phyloP scores from a whole-genome alignment of 2,888 invertebrate species.

The Melitaea athalia region DNA sequence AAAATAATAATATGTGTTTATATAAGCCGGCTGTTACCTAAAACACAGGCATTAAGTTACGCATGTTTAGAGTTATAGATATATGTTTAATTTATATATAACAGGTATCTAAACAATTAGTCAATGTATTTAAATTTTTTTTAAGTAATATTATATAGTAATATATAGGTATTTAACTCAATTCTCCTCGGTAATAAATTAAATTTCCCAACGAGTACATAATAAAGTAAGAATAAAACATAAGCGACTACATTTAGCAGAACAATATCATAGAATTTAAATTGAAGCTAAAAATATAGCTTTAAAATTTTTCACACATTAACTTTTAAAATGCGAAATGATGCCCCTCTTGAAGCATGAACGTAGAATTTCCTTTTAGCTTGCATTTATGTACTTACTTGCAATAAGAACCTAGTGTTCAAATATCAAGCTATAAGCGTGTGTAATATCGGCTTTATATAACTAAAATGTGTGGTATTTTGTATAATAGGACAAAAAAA shows the following conservation, averaged over 20 bases:
- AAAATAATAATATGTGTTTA: too few species aligned
- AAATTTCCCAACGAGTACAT: too few species aligned
- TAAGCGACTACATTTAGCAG: background rate
- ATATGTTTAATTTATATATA: too few species aligned
- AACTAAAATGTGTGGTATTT: background rate
- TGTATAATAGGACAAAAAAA: background rate
- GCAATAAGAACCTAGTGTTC: constrained; percentile 7
- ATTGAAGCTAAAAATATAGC: background rate
- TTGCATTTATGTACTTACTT: constrained; percentile 4
- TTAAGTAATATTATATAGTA: too few species aligned
- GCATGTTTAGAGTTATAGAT: too few species aligned
- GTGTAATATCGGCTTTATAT: constrained; percentile 1
- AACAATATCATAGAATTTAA: background rate
- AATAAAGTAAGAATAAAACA: background rate
- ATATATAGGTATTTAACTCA: too few species aligned
- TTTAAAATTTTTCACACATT: constrained; percentile 5
- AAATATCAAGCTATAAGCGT: constrained; percentile 3
- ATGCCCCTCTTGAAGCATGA: constrained; percentile 2
- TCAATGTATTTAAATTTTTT: too few species aligned
- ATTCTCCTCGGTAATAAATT: too few species aligned
- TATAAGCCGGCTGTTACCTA: too few species aligned
- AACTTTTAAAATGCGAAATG: background rate
- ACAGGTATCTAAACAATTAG: too few species aligned
- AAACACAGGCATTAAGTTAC: too few species aligned
- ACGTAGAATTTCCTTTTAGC: constrained; percentile 5